Evolutionary conservation across 2,113 vertebrate species (phyloP).

Genomic region (Entelurus aequoreus): DNA sequence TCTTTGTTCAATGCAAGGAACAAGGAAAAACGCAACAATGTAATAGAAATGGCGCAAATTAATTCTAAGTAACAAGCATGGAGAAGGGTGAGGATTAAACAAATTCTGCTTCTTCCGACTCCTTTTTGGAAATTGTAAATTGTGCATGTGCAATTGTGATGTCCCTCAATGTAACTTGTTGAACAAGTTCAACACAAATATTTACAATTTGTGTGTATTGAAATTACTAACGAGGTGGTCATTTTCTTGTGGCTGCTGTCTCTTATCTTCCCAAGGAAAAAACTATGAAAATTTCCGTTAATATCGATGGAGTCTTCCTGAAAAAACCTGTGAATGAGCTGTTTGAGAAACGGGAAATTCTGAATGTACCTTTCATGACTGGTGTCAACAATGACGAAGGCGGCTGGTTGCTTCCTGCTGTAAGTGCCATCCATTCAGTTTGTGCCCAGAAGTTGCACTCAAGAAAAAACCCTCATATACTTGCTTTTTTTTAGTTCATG

Average conservation of each 20-base stretch:
- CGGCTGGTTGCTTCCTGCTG: neutral
- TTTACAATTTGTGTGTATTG: neutral
- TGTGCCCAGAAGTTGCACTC: neutral
- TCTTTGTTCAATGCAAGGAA: too few species aligned
- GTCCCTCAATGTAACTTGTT: too few species aligned
- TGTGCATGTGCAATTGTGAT: too few species aligned
- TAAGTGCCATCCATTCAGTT: neutral
- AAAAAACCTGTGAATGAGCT: constrained; percentile 1
- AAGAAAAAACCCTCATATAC: neutral
- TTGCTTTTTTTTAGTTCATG: constrained; percentile 32
- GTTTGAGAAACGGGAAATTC: constrained; percentile 2
- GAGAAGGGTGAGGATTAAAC: too few species aligned
- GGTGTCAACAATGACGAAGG: constrained; percentile 3
- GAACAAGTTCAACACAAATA: too few species aligned
- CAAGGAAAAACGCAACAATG: too few species aligned
- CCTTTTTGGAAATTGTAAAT: too few species aligned
- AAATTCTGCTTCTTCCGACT: too few species aligned
- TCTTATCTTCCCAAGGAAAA: constrained; percentile 1
- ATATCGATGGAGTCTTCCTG: constrained; percentile 20
- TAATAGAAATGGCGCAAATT: too few species aligned
- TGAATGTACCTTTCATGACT: constrained; percentile 2
- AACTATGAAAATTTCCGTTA: neutral
- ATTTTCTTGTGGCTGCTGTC: neutral
- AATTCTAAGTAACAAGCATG: too few species aligned
- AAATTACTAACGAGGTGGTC: neutral